These are phyloP conservation scores for Prietella phreatophila DNA, from an alignment of 2,113 vertebrate species.

Conservation along the genomic window DNA sequence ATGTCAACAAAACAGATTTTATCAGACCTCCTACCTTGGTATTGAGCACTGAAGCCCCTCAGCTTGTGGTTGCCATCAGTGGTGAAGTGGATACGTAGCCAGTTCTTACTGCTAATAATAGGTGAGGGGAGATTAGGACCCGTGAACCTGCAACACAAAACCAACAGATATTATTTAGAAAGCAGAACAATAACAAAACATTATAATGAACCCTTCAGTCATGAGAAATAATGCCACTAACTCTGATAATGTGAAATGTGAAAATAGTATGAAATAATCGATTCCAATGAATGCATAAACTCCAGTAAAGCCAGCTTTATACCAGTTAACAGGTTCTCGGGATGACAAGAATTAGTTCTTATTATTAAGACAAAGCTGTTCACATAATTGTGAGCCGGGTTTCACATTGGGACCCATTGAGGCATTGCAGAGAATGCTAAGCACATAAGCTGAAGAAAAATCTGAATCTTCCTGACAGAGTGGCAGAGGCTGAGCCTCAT, in stretches of 20 bases:
- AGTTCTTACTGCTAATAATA: constrained; percentile 98
- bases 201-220: not conserved
- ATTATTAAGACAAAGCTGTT: constrained; percentile 46
- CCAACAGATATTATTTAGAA: not conserved
- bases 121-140: constrained; percentile 92
- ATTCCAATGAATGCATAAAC: constrained; percentile 20
- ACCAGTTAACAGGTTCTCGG: constrained; percentile 12
- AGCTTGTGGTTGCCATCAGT: constrained; percentile 94
- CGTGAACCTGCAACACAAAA: constrained; percentile 81
- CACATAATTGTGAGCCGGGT: constrained; percentile 5
- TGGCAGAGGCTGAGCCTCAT: constrained; percentile 29
- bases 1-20: not conserved
- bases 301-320: constrained; percentile 27
- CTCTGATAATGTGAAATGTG: not conserved
- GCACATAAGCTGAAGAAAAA: constrained; percentile 47
- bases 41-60: constrained; percentile 95
- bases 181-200: not conserved
- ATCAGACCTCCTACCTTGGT: constrained; percentile 82
- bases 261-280: not conserved
- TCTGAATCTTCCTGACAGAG: constrained; percentile 44
- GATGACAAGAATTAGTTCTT: constrained; percentile 38
- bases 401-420: constrained; percentile 28
- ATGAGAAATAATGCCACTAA: not conserved
- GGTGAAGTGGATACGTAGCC: constrained; percentile 94
- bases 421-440: constrained; percentile 29